phyloP scores from a whole-genome alignment of 1,140 invertebrate species.

The Neelides sp. region DNA sequence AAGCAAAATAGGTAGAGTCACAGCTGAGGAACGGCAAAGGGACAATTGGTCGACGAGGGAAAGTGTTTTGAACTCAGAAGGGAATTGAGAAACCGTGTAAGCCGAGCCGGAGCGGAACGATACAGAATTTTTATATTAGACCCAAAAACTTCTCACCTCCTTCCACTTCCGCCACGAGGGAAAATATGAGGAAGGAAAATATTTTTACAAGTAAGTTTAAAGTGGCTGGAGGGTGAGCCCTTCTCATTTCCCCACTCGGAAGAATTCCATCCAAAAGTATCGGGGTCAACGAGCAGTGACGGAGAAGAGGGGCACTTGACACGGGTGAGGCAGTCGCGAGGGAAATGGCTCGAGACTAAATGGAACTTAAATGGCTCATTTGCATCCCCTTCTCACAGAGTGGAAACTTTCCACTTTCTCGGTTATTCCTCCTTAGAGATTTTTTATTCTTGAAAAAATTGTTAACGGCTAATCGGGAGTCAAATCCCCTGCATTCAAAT shows the following conservation, averaged over 20 bases:
- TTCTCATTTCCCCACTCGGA: too few relatives aligned
- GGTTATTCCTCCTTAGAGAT: not conserved
- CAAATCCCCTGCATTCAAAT: not conserved
- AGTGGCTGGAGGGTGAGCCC: too few relatives aligned
- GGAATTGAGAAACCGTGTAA: slow-evolving; percentile 19
- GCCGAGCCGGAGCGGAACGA: slow-evolving; percentile 13
- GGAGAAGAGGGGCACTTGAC: too few relatives aligned
- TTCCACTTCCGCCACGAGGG: too few relatives aligned
- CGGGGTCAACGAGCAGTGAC: slow-evolving; percentile 9
- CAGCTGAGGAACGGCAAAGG: not conserved
- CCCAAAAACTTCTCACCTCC: too few relatives aligned
- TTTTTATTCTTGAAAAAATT: not conserved
- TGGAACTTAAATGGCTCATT: slow-evolving; percentile 11
- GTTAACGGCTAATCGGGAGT: not conserved
- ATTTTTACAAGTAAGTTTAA: too few relatives aligned
- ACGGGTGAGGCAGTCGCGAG: slow-evolving; percentile 1
- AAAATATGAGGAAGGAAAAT: too few relatives aligned
- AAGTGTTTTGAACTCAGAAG: slow-evolving; percentile 3
- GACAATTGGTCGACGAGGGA: not conserved
- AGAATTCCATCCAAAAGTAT: too few relatives aligned
- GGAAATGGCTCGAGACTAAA: slow-evolving; percentile 2
- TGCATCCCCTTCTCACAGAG: slow-evolving; percentile 3
- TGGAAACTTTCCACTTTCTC: slow-evolving; percentile 4
- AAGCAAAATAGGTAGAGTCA: not conserved
- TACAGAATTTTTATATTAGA: slow-evolving; percentile 16